Evolutionary conservation across 2,113 vertebrate genomes (phyloP).

Genomic region (Apeltes quadracus): DNA sequence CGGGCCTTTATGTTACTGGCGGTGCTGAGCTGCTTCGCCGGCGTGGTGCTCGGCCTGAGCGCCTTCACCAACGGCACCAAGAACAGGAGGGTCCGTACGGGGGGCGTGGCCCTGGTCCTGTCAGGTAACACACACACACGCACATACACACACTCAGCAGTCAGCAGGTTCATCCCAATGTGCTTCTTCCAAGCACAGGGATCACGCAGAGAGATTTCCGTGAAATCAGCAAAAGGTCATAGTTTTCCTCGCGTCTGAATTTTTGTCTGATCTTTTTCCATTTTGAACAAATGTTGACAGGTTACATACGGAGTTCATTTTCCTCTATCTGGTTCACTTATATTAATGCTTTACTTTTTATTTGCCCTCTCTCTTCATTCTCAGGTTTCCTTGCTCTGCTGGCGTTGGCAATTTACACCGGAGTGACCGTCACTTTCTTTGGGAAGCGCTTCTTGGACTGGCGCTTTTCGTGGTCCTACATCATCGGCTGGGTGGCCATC

Average conservation of each 20-base stretch:
- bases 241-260: not conserved
- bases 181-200: not conserved
- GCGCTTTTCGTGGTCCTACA: constrained; percentile 89
- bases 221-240: not conserved
- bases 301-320: not conserved
- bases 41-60: constrained; percentile 81
- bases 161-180: not conserved
- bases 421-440: constrained; percentile 82
- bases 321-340: not conserved
- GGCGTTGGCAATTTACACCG: constrained; percentile 83
- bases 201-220: not conserved
- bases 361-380: not conserved
- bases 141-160: too few species aligned
- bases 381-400: constrained; percentile 83
- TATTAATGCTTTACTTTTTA: not conserved
- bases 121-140: constrained; percentile 72
- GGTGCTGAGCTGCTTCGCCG: constrained; percentile 80
- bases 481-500: constrained; percentile 83
- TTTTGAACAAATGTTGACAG: not conserved
- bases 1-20: constrained; percentile 87
- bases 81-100: constrained; percentile 74
- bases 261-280: not conserved
- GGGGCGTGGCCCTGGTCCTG: constrained; percentile 81
- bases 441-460: constrained; percentile 83
- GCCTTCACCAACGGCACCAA: constrained; percentile 75